phyloP scores from a whole-genome alignment of 2,888 invertebrate species.

The Tetragonula carbonaria region DNA sequence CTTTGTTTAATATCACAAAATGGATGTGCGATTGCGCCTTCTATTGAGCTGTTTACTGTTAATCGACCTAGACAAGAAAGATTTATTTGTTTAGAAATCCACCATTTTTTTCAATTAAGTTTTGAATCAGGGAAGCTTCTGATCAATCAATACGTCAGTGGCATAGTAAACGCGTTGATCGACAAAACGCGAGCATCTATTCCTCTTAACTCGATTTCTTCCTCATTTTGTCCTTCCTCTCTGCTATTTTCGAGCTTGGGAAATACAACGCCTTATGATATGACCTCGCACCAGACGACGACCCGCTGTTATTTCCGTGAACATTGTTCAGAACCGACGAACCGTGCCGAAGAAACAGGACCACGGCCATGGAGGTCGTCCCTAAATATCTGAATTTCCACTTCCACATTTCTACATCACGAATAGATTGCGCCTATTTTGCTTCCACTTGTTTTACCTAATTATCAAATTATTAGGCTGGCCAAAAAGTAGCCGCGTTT shows the following conservation, averaged over 20 bases:
- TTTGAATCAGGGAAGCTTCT: background rate
- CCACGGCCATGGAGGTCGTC: conserved; percentile 3
- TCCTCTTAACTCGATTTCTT: background rate
- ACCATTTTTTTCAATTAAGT: background rate
- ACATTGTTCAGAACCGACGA: conserved; percentile 58
- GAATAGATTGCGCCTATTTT: too few relatives aligned
- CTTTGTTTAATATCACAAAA: background rate
- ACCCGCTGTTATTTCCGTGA: conserved; percentile 53
- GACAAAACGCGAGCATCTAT: background rate
- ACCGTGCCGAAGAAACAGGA: conserved; percentile 38
- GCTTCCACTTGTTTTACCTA: background rate
- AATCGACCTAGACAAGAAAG: conserved; percentile 5
- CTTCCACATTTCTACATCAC: background rate
- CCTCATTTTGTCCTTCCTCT: background rate
- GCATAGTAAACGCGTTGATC: background rate
- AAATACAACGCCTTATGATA: conserved; percentile 45
- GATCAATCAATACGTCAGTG: background rate
- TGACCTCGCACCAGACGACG: conserved; percentile 34
- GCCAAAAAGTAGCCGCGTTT: too few relatives aligned
- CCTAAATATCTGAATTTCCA: conserved; percentile 14
- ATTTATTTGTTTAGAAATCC: background rate
- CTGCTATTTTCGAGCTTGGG: conserved; percentile 41
- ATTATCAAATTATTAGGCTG: background rate
- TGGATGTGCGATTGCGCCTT: background rate
- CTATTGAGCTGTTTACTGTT: conserved; percentile 12